Conservation (phyloP, 2,888 invertebrate genomes). For the Axea sp. region DNA sequence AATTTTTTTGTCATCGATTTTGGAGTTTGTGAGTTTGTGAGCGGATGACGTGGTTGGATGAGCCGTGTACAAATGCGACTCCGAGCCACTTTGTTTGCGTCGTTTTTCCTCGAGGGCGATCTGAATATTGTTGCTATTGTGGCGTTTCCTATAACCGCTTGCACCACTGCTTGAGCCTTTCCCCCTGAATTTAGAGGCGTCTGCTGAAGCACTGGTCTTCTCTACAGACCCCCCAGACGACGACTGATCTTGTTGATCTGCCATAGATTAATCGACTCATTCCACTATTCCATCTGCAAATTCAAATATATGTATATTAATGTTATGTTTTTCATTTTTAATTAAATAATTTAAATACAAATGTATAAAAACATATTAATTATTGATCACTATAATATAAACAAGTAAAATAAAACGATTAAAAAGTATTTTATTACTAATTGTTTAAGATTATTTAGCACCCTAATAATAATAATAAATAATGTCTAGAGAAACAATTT, state of each 20-base stretch:
- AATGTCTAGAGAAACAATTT: no score
- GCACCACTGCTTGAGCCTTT: constrained; percentile 71
- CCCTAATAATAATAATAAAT: no score
- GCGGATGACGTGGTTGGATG: constrained; percentile 60
- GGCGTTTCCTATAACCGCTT: constrained; percentile 76
- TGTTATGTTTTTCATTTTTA: no score
- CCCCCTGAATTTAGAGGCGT: constrained; percentile 78
- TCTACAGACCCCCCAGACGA: constrained; percentile 80
- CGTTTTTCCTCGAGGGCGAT: constrained; percentile 75
- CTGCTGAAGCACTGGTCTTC: constrained; percentile 79
- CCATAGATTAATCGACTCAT: constrained; percentile 80
- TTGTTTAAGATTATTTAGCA: no score
- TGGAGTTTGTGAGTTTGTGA: constrained; percentile 71
- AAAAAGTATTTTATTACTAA: no score
- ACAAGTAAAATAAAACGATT: no score
- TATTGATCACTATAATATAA: no score
- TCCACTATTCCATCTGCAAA: constrained; percentile 78
- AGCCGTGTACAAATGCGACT: constrained; percentile 70
- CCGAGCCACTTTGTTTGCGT: constrained; percentile 72
- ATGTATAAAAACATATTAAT: no score
- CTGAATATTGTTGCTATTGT: constrained; percentile 72
- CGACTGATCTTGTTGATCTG: constrained; percentile 80
- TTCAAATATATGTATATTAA: background rate
- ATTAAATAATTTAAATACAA: no score
- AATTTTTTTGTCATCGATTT: constrained; percentile 72